Conservation (phyloP, 2,797 vertebrate genomes). For the Typhlichthys eigenmanni region DNA sequence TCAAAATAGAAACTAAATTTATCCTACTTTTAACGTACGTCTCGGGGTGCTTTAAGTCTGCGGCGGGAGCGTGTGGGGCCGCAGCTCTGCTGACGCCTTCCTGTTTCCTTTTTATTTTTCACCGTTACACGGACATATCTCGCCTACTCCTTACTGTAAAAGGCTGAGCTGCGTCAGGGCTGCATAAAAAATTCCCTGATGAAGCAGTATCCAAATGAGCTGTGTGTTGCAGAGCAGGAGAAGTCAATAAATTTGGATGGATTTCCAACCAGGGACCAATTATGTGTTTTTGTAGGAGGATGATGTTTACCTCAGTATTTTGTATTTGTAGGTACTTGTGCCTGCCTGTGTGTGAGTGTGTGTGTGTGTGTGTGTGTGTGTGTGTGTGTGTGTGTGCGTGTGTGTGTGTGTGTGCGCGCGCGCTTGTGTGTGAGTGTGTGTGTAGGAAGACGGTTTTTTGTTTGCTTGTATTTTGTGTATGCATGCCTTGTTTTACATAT, state of each 20-base stretch:
- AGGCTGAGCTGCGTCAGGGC: slow-evolving; percentile 60
- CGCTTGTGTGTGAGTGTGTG: slow-evolving; percentile 8
- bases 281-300: slow-evolving; percentile 64
- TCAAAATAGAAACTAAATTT: too few relatives aligned
- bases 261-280: slow-evolving; percentile 69
- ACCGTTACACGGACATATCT: slow-evolving; percentile 49
- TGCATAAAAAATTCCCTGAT: slow-evolving; percentile 69
- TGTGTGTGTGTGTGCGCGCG: slow-evolving; percentile 1
- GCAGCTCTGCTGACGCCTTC: slow-evolving; percentile 39
- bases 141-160: slow-evolving; percentile 58
- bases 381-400: slow-evolving; percentile 2
- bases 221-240: slow-evolving; percentile 49
- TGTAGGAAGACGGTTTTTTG: too few relatives aligned
- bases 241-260: slow-evolving; percentile 71
- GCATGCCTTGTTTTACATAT: too few relatives aligned
- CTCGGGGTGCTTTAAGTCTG: not conserved
- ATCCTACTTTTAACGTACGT: too few relatives aligned
- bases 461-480: not conserved
- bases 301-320: slow-evolving; percentile 58
- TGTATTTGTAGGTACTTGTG: not conserved
- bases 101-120: slow-evolving; percentile 30
- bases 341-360: not conserved
- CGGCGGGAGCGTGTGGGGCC: slow-evolving; percentile 30
- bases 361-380: not conserved
- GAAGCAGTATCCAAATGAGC: slow-evolving; percentile 74